These are phyloP conservation scores for Leucophenga maculata DNA, from an alignment of 2,888 invertebrate genomes.

Conservation along the genomic window DNA sequence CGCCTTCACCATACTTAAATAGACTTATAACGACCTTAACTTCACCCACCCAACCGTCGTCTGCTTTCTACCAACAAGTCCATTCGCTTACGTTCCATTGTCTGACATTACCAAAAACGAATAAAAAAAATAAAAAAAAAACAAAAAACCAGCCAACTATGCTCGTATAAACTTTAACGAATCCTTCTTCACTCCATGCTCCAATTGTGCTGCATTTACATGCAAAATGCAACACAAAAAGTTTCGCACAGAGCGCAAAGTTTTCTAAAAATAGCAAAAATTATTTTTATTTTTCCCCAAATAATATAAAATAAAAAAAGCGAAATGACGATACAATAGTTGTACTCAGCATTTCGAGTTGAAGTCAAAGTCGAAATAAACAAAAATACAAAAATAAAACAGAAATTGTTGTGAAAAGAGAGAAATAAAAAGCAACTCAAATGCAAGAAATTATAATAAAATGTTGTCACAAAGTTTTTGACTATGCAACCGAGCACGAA, in stretches of 20 bases:
- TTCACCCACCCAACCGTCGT: slow-evolving; percentile 23
- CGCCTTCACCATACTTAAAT: neutral
- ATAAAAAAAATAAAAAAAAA: too few relatives aligned
- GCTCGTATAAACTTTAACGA: slow-evolving; percentile 9
- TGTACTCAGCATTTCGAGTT: neutral
- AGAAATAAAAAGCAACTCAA: slow-evolving; percentile 40
- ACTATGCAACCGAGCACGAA: slow-evolving; percentile 19
- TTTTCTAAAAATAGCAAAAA: slow-evolving; percentile 38
- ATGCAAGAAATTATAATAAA: slow-evolving; percentile 58
- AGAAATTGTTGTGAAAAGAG: slow-evolving; percentile 1
- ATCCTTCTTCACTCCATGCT: slow-evolving; percentile 5
- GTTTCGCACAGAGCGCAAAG: slow-evolving; percentile 5
- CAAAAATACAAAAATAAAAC: neutral
- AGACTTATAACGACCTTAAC: neutral
- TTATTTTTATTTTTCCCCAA: neutral
- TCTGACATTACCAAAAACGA: too few relatives aligned
- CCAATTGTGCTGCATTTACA: slow-evolving; percentile 29
- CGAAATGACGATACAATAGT: neutral
- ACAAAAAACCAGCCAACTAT: too few relatives aligned
- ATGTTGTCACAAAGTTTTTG: slow-evolving; percentile 62
- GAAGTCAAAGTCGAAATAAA: slow-evolving; percentile 1
- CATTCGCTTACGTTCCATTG: too few relatives aligned
- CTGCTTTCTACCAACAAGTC: neutral
- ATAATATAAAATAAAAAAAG: neutral
- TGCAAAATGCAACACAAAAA: slow-evolving; percentile 57